Evolutionary conservation across 2,113 vertebrate genomes (phyloP).

Genomic region (Aspiorhynchus laticeps): DNA sequence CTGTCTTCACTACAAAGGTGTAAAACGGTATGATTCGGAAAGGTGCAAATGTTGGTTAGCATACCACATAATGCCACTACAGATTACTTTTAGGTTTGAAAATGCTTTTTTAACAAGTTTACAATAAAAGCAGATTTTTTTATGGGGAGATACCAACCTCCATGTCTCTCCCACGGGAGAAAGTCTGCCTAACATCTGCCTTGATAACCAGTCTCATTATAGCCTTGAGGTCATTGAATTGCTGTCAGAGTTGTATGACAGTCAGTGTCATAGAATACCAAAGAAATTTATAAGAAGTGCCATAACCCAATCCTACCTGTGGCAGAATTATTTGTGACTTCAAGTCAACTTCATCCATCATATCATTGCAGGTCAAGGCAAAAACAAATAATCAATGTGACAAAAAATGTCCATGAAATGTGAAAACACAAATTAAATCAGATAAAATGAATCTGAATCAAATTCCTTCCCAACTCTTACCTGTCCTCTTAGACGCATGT

Average conservation of each 20-base stretch:
- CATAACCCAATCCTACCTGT: background rate
- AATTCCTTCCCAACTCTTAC: conserved; percentile 62
- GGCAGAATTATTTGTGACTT: background rate
- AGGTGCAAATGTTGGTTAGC: background rate
- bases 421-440: background rate
- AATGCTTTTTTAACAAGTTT: background rate
- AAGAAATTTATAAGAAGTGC: background rate
- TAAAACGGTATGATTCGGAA: background rate
- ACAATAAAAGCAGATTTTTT: background rate
- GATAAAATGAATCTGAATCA: background rate
- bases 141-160: background rate
- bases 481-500: conserved; percentile 73
- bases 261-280: background rate
- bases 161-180: background rate
- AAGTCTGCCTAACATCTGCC: background rate
- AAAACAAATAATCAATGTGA: background rate
- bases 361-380: background rate
- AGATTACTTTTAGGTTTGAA: background rate
- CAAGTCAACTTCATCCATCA: background rate
- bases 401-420: background rate
- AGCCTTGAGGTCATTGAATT: background rate
- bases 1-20: background rate
- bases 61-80: background rate
- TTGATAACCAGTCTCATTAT: background rate
- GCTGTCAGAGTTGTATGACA: background rate